A percentile compares a stretch with the other conserved stretches of the same genome.
These are phyloP conservation scores for Araneus ventricosus DNA, from an alignment of 1,140 invertebrate genomes.

Conservation along the genomic window DNA sequence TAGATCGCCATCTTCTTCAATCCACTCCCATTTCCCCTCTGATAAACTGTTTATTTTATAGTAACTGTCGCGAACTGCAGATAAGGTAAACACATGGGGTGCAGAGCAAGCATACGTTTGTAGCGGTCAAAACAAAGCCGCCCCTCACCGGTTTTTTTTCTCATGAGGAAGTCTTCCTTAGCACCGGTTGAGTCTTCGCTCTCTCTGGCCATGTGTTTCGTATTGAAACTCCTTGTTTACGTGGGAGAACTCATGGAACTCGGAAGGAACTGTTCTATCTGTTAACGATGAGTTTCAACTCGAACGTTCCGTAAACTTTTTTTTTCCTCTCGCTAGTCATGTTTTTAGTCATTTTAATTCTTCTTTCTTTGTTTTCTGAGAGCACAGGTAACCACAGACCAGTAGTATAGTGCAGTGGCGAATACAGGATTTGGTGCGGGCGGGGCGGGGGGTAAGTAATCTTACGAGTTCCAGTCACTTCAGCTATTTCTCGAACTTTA, in stretches of 20 bases:
- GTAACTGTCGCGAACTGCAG: conserved; percentile 7
- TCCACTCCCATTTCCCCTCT: not conserved
- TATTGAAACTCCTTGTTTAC: conserved; percentile 10
- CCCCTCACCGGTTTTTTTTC: not conserved
- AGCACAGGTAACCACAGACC: no score
- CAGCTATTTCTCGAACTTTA: no score
- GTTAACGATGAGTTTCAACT: no score
- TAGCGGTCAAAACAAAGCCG: conserved; percentile 52
- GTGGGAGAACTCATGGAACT: not conserved
- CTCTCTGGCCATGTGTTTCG: conserved; percentile 46
- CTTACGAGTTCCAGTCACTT: no score
- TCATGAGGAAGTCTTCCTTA: not conserved
- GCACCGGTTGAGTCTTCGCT: not conserved
- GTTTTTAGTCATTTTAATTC: no score
- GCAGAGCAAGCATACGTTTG: conserved; percentile 19
- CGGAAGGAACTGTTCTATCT: not conserved
- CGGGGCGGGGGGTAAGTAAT: no score
- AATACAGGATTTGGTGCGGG: no score
- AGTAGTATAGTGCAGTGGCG: no score
- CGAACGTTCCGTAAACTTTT: no score
- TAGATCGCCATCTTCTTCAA: not conserved
- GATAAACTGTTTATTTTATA: conserved; percentile 69
- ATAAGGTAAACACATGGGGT: conserved; percentile 55
- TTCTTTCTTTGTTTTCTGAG: no score
- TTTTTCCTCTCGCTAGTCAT: no score